Evolutionary conservation across 1,140 invertebrate species (phyloP).

Genomic region (Semibalanus balanoides): DNA sequence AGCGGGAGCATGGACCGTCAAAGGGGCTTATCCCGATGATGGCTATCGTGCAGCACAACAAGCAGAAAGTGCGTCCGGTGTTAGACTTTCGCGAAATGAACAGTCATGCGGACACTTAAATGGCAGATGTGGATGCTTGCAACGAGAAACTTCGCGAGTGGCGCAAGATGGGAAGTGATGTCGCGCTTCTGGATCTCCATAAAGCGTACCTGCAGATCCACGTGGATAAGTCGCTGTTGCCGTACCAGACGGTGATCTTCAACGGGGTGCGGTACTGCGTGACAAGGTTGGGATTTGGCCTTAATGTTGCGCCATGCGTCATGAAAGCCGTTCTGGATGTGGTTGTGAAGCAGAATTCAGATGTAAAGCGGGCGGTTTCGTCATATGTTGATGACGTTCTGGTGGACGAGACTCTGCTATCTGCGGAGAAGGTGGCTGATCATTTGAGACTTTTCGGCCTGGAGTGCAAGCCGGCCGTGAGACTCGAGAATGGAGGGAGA

Average conservation of each 20-base stretch:
- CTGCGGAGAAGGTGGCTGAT: background rate
- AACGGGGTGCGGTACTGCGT: background rate
- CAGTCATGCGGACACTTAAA: conserved; percentile 1
- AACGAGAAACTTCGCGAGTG: background rate
- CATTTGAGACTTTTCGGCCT: background rate
- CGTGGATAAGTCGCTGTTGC: background rate
- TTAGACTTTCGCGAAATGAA: conserved; percentile 9
- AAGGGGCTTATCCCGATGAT: conserved; percentile 4
- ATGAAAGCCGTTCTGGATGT: background rate
- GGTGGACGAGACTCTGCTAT: background rate
- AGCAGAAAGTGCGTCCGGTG: conserved; percentile 2
- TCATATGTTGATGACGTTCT: background rate
- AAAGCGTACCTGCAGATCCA: background rate
- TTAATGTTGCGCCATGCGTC: background rate
- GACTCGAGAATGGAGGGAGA: background rate
- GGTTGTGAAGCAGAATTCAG: background rate
- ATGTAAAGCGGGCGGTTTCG: background rate
- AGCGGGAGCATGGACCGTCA: background rate
- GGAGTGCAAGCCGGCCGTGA: background rate
- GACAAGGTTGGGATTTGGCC: background rate
- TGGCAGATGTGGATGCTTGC: conserved; percentile 8
- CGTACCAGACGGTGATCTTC: background rate
- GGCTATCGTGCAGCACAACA: conserved; percentile 10
- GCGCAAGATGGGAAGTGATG: background rate
- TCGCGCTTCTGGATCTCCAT: background rate